phyloP scores from a whole-genome alignment of 2,797 vertebrate genomes.

The Pristis pectinata region DNA sequence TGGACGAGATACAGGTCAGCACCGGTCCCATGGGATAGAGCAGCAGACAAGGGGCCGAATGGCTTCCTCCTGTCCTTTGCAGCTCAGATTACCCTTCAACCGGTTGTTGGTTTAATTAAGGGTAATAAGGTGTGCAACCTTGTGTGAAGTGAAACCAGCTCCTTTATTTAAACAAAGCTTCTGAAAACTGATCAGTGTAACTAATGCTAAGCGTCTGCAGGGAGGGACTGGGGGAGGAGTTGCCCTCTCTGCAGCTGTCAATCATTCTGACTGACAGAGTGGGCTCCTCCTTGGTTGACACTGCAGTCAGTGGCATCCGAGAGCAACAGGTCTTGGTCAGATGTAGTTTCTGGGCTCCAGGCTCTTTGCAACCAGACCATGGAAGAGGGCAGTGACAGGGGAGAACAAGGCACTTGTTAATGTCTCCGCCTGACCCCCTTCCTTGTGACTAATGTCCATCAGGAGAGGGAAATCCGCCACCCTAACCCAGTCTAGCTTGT shows the following conservation, averaged over 20 bases:
- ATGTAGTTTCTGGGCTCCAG: not conserved
- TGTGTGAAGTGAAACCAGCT: not conserved
- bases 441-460: no score
- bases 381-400: no score
- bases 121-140: not conserved
- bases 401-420: not conserved
- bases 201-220: not conserved
- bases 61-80: not conserved
- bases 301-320: not conserved
- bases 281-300: not conserved
- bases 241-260: not conserved
- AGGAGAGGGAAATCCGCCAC: not conserved
- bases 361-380: not conserved
- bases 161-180: not conserved
- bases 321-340: not conserved
- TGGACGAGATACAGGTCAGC: not conserved
- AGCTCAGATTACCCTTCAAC: not conserved
- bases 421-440: no score
- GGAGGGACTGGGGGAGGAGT: no score
- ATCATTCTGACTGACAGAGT: not conserved
- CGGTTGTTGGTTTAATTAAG: not conserved
- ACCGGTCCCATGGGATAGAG: not conserved
- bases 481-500: no score
- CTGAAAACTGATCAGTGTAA: not conserved
- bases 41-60: not conserved